Evolutionary conservation across 2,888 invertebrate genomes (phyloP).

Genomic region (Caenorhabditis parvicauda): DNA sequence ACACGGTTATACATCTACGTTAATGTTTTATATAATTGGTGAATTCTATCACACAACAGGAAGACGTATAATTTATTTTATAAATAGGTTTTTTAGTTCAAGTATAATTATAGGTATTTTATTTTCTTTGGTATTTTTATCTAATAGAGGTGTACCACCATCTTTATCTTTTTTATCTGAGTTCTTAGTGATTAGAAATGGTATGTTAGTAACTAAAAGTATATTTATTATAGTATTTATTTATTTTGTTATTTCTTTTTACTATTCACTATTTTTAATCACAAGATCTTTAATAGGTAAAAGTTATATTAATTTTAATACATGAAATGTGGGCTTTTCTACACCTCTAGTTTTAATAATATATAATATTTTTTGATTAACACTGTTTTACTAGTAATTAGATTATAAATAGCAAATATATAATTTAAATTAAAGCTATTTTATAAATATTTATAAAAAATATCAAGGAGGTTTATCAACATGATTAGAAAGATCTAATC

Average conservation of each 20-base stretch:
- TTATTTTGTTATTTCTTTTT: constrained; percentile 60
- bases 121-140: constrained; percentile 37
- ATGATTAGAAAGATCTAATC: constrained; percentile 63
- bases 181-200: constrained; percentile 61
- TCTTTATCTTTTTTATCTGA: constrained; percentile 50
- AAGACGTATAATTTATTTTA: constrained; percentile 44
- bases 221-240: constrained; percentile 62
- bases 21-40: constrained; percentile 43
- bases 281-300: constrained; percentile 48
- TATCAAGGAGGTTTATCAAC: constrained; percentile 45
- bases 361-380: constrained; percentile 47
- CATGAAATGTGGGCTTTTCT: constrained; percentile 35
- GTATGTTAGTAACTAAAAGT: constrained; percentile 52
- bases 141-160: constrained; percentile 42
- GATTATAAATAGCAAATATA: constrained; percentile 6
- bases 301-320: constrained; percentile 31
- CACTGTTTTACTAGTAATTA: constrained; percentile 27
- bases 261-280: constrained; percentile 61
- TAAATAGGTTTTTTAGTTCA: constrained; percentile 41
- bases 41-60: constrained; percentile 39
- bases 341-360: constrained; percentile 35
- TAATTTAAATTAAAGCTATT: constrained; percentile 19
- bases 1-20: constrained; percentile 42
- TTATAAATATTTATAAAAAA: constrained; percentile 40
- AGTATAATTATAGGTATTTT: constrained; percentile 39